Evolutionary conservation across 2,888 invertebrate species (phyloP).

Genomic region (Stictocephala bisonia): DNA sequence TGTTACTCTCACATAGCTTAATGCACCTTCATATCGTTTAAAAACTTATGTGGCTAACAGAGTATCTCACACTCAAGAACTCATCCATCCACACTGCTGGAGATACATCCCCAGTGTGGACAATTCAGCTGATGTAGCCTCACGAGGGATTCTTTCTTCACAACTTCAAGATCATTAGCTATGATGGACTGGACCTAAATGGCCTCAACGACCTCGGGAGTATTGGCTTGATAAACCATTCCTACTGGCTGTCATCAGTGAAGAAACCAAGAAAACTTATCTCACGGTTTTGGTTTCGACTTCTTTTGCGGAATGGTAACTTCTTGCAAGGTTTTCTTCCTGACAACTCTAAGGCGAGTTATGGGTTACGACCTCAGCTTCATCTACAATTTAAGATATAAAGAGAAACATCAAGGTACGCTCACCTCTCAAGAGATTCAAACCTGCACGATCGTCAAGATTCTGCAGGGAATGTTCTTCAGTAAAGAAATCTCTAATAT

Average conservation of each 20-base stretch:
- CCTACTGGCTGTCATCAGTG: too few species aligned
- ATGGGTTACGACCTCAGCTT: slow-evolving; percentile 6
- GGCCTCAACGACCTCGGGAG: slow-evolving; percentile 47
- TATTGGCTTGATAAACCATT: too few species aligned
- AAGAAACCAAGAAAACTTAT: background rate
- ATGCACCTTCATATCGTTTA: background rate
- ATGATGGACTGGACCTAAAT: slow-evolving; percentile 48
- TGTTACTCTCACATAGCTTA: slow-evolving; percentile 21
- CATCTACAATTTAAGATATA: slow-evolving; percentile 8
- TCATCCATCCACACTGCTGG: slow-evolving; percentile 38
- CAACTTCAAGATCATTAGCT: slow-evolving; percentile 26
- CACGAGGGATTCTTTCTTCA: slow-evolving; percentile 45
- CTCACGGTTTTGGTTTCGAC: background rate
- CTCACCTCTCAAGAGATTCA: too few species aligned
- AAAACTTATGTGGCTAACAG: slow-evolving; percentile 30
- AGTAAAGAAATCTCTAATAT: too few species aligned
- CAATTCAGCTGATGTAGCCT: slow-evolving; percentile 61
- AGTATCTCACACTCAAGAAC: slow-evolving; percentile 17
- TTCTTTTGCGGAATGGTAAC: background rate
- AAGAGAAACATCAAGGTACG: too few species aligned
- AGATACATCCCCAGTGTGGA: slow-evolving; percentile 46
- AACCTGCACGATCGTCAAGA: too few species aligned
- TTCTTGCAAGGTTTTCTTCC: background rate
- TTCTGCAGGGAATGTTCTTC: too few species aligned
- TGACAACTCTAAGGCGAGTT: slow-evolving; percentile 9